Conservation (phyloP, 2,797 vertebrate species). For the Percopsis omiscomaycus region DNA sequence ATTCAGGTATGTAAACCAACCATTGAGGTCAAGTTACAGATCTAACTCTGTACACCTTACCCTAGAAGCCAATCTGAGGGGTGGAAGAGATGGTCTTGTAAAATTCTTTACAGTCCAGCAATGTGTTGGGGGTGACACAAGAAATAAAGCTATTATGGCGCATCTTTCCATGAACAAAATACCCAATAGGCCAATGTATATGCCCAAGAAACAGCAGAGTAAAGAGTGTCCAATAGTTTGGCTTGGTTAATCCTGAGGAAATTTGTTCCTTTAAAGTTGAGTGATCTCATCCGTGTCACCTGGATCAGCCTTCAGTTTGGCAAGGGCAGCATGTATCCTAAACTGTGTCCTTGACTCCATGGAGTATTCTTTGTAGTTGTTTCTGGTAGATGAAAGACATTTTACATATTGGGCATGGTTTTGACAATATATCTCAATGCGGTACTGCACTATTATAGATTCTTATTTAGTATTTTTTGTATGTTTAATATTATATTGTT, state of each 20-base stretch:
- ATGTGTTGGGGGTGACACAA: not conserved
- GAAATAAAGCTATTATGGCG: not conserved
- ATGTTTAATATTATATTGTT: too few species aligned
- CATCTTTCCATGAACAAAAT: not conserved
- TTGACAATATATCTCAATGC: too few species aligned
- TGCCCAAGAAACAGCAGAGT: not conserved
- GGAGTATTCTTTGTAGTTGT: slow-evolving; percentile 85
- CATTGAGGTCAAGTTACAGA: not conserved
- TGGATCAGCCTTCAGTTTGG: slow-evolving; percentile 79
- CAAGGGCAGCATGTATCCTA: slow-evolving; percentile 82
- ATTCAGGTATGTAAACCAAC: not conserved
- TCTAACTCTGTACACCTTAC: not conserved
- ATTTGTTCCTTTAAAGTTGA: slow-evolving; percentile 45
- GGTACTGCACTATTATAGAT: not conserved
- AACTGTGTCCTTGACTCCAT: slow-evolving; percentile 88
- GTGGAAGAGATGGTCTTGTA: not conserved
- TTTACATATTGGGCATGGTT: not conserved
- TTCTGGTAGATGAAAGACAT: slow-evolving; percentile 51
- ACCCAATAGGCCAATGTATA: not conserved
- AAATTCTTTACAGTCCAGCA: not conserved
- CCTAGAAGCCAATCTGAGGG: not conserved
- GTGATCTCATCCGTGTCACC: slow-evolving; percentile 73
- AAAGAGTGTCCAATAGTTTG: not conserved
- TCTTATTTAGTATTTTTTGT: too few species aligned
- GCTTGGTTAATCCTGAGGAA: not conserved